Percentiles rank a stretch among this genome's conserved stretches.
These are phyloP conservation scores for Atherinomorus stipes DNA, from an alignment of 2,113 vertebrate species.

Conservation along the genomic window DNA sequence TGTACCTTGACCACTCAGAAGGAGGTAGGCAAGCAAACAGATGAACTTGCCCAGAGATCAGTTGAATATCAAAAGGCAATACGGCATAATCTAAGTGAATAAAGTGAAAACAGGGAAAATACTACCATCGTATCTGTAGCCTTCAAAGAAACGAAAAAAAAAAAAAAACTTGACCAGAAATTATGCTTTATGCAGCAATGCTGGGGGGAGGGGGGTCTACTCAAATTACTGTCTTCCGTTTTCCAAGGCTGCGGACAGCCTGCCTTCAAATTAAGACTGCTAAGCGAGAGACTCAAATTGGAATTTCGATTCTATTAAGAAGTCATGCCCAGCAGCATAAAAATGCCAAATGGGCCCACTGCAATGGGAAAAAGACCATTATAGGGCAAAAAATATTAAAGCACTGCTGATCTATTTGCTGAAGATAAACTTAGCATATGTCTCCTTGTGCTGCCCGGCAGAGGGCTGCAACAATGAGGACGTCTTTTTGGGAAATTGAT, in stretches of 20 bases:
- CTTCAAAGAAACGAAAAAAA: constrained; percentile 66
- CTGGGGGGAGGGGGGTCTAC: constrained; percentile 52
- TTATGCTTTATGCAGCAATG: constrained; percentile 72
- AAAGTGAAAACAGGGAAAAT: constrained; percentile 37
- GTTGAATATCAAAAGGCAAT: constrained; percentile 41
- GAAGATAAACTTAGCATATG: constrained; percentile 82
- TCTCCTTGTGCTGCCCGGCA: constrained; percentile 76
- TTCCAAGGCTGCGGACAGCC: constrained; percentile 72
- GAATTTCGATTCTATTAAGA: constrained; percentile 84
- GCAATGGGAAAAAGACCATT: constrained; percentile 76
- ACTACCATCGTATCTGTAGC: constrained; percentile 53
- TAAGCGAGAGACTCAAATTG: constrained; percentile 82
- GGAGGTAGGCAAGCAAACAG: constrained; percentile 37
- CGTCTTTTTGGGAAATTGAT: constrained; percentile 78
- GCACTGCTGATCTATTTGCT: constrained; percentile 77
- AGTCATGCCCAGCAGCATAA: constrained; percentile 81
- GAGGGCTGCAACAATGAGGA: constrained; percentile 71
- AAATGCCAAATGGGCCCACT: constrained; percentile 80
- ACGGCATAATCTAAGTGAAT: constrained; percentile 36
- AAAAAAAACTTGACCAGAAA: constrained; percentile 60
- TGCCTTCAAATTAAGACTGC: constrained; percentile 82
- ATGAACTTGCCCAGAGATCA: constrained; percentile 36
- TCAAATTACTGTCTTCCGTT: constrained; percentile 76
- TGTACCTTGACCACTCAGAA: constrained; percentile 61
- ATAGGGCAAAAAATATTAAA: constrained; percentile 80